Percentiles rank a stretch among this genome's conserved stretches.
These are phyloP conservation scores for Dicerorhinus sumatrensis DNA, from an alignment of 2,113 vertebrate genomes.

Conservation along the genomic window DNA sequence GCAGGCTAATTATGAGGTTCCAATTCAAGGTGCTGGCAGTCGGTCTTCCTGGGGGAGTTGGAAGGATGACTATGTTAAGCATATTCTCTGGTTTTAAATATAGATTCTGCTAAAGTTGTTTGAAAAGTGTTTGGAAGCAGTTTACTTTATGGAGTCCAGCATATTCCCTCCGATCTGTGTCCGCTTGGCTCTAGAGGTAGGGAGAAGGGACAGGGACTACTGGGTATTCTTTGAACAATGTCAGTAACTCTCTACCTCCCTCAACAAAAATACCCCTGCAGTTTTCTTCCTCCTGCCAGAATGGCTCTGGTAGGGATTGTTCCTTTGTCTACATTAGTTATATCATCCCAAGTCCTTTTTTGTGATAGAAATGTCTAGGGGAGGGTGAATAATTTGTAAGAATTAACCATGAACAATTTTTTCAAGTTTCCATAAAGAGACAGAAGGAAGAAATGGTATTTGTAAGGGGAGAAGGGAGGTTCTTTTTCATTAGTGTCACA, in stretches of 20 bases:
- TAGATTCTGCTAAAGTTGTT: background rate
- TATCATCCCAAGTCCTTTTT: background rate
- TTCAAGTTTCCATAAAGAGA: background rate
- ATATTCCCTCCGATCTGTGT: background rate
- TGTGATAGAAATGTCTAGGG: background rate
- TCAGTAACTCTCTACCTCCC: background rate
- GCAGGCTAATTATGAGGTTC: background rate
- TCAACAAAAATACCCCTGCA: background rate
- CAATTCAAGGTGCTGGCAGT: background rate
- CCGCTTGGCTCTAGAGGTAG: background rate
- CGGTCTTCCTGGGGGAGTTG: background rate
- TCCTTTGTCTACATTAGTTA: background rate
- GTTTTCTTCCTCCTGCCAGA: background rate
- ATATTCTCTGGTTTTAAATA: background rate
- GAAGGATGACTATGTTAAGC: background rate
- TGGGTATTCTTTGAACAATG: background rate
- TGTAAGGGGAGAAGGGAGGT: background rate
- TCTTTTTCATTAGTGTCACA: background rate
- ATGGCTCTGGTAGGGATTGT: background rate
- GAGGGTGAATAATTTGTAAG: background rate
- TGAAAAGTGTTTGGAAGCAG: background rate
- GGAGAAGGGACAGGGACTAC: background rate
- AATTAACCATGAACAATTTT: background rate
- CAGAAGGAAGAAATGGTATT: background rate
- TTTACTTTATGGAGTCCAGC: background rate